Percentiles rank a stretch among this genome's conserved stretches.
Conservation (phyloP, 1,140 invertebrate genomes). For the Lanistes nyassanus region DNA sequence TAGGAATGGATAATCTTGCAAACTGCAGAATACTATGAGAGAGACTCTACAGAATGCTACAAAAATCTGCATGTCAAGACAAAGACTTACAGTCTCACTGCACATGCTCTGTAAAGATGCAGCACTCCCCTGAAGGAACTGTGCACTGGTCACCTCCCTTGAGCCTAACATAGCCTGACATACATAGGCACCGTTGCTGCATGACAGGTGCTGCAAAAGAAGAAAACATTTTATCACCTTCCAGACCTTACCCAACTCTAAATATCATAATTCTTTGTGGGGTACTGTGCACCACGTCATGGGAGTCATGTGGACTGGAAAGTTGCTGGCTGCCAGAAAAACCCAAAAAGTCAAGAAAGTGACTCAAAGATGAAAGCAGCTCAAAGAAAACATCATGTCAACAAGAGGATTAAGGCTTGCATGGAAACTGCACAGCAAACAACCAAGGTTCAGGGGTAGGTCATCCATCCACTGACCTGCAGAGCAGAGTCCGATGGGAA, state of each 20-base stretch:
- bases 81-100: constrained; percentile 53
- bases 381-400: background rate
- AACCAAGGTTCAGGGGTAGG: background rate
- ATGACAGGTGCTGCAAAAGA: constrained; percentile 22
- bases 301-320: too few species aligned
- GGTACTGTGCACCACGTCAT: too few species aligned
- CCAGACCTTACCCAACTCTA: too few species aligned
- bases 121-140: constrained; percentile 46
- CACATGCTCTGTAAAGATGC: constrained; percentile 62
- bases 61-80: background rate
- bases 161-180: constrained; percentile 11
- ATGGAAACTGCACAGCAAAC: background rate
- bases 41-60: constrained; percentile 6
- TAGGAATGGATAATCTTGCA: too few species aligned
- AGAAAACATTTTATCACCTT: background rate
- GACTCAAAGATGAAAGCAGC: background rate
- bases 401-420: background rate
- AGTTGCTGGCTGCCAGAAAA: too few species aligned
- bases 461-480: constrained; percentile 36
- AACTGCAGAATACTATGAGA: too few species aligned
- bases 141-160: constrained; percentile 31
- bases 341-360: too few species aligned
- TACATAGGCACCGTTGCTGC: constrained; percentile 8
- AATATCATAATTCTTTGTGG: too few species aligned
- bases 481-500: constrained; percentile 40